Evolutionary conservation across 1,140 invertebrate genomes (phyloP).

Genomic region (Batillaria attramentaria): DNA sequence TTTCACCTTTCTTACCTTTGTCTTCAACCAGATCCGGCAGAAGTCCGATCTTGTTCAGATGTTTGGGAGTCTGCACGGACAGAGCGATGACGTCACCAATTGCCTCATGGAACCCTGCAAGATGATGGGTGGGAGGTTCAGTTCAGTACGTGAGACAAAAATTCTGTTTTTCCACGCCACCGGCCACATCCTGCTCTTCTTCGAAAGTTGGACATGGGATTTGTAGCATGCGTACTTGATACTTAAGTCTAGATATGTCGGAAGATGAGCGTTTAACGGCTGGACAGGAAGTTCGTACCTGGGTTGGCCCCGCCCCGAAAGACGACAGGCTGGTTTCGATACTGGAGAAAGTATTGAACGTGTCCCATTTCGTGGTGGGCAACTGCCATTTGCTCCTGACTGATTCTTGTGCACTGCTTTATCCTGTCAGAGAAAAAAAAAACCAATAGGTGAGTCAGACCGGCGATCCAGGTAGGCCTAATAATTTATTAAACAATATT

Average conservation of each 20-base stretch:
- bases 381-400: conserved; percentile 77
- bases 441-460: too few relatives aligned
- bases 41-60: conserved; percentile 86
- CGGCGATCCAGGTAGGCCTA: too few relatives aligned
- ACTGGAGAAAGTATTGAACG: conserved; percentile 83
- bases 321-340: conserved; percentile 77
- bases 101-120: conserved; percentile 91
- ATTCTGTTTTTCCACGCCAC: too few relatives aligned
- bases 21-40: conserved; percentile 79
- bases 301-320: conserved; percentile 83
- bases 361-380: conserved; percentile 87
- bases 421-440: conserved; percentile 47
- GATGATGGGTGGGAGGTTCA: too few relatives aligned
- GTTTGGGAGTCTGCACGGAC: conserved; percentile 85
- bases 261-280: too few relatives aligned
- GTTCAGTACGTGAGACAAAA: too few relatives aligned
- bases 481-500: too few relatives aligned
- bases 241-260: too few relatives aligned
- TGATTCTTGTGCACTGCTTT: conserved; percentile 65
- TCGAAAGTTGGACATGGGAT: too few relatives aligned
- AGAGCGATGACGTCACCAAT: conserved; percentile 92
- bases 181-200: too few relatives aligned
- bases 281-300: conserved; percentile 26
- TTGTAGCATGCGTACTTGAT: too few relatives aligned
- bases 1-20: too few relatives aligned